These are phyloP conservation scores for Epinotia ramella DNA, from an alignment of 2,888 invertebrate species.

Conservation along the genomic window DNA sequence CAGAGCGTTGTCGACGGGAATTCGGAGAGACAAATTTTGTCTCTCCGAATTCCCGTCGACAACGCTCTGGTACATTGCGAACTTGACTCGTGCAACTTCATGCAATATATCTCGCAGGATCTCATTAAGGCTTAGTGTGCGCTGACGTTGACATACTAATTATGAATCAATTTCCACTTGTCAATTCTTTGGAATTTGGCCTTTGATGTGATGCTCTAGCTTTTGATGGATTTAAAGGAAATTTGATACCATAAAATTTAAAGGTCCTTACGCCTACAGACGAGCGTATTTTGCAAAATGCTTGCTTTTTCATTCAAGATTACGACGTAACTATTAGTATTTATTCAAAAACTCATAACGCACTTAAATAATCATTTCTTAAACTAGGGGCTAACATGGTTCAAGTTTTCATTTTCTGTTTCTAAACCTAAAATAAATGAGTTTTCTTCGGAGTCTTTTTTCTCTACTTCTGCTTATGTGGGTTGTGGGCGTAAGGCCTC, in stretches of 20 bases:
- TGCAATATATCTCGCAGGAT: slow-evolving; percentile 57
- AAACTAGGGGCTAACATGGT: too few species aligned
- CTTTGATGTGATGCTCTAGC: slow-evolving; percentile 14
- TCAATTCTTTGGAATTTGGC: not conserved
- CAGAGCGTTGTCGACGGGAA: slow-evolving; percentile 21
- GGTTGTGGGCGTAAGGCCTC: too few species aligned
- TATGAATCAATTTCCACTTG: slow-evolving; percentile 47
- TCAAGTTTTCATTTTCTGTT: too few species aligned
- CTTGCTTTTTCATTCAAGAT: too few species aligned
- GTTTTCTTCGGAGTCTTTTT: too few species aligned
- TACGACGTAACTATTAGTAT: too few species aligned
- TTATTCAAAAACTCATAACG: too few species aligned
- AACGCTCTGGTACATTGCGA: slow-evolving; percentile 44
- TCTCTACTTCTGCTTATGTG: too few species aligned
- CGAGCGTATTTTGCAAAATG: too few species aligned
- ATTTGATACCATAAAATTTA: not conserved
- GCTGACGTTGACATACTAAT: slow-evolving; percentile 47
- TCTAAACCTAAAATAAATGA: too few species aligned
- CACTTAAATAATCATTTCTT: too few species aligned
- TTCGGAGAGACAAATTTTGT: slow-evolving; percentile 33
- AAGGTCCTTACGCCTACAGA: too few species aligned
- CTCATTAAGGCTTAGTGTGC: slow-evolving; percentile 54
- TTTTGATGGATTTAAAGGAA: not conserved
- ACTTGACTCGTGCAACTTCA: slow-evolving; percentile 60
- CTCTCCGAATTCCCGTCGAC: slow-evolving; percentile 21